Percentiles rank a stretch among this genome's conserved stretches.
These are phyloP conservation scores for Macrocentrus cingulum DNA, from an alignment of 1,140 invertebrate genomes.

Conservation along the genomic window DNA sequence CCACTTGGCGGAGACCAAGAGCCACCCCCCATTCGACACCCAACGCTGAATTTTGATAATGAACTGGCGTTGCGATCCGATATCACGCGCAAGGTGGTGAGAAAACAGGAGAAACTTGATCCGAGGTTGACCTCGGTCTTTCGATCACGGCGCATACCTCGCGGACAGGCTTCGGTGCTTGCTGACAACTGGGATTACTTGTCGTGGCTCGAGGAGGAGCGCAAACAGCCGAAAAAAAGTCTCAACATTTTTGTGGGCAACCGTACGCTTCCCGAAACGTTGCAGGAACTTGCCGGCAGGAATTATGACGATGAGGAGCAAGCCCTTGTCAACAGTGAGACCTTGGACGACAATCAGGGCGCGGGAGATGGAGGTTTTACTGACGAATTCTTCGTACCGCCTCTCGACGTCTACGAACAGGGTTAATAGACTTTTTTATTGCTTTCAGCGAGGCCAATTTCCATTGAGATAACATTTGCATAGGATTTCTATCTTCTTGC, in stretches of 20 bases:
- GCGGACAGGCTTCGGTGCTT: too few species aligned
- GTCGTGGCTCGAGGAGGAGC: too few species aligned
- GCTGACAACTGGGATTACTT: too few species aligned
- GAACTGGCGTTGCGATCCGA: neutral
- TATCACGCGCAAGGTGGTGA: slow-evolving; percentile 1
- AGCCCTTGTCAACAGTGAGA: too few species aligned
- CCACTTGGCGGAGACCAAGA: neutral
- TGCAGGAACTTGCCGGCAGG: too few species aligned
- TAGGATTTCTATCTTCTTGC: slow-evolving; percentile 14
- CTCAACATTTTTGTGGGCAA: too few species aligned
- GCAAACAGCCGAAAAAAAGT: too few species aligned
- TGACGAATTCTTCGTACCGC: slow-evolving; percentile 66
- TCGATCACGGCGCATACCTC: too few species aligned
- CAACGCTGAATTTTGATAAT: slow-evolving; percentile 5
- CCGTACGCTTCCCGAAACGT: too few species aligned
- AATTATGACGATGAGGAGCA: too few species aligned
- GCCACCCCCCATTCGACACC: slow-evolving; percentile 1
- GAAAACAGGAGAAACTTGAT: slow-evolving; percentile 13
- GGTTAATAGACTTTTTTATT: slow-evolving; percentile 2
- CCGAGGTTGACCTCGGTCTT: too few species aligned
- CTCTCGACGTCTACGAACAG: slow-evolving; percentile 24
- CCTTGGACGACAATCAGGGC: slow-evolving; percentile 30
- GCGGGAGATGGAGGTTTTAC: slow-evolving; percentile 58
- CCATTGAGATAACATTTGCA: neutral
- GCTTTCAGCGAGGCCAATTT: neutral